Evolutionary conservation across 2,113 vertebrate genomes (phyloP), one percentile per base, ranked within the genome.

Genomic region (Centrocercus urophasianus): DNA sequence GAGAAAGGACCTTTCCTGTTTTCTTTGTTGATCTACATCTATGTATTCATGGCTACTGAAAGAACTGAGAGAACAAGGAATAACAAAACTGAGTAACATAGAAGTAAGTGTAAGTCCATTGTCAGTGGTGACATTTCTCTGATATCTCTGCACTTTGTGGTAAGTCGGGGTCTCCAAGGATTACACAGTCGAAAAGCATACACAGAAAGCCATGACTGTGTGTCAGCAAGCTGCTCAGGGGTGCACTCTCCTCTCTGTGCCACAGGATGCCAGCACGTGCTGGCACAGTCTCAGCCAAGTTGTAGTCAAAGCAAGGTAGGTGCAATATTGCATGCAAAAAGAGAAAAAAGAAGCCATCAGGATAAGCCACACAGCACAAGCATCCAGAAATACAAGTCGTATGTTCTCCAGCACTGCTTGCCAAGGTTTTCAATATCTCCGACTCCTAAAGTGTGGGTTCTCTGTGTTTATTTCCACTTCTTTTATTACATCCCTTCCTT

Each of bases 311-410:
- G 45, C 32, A 82, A 85, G 61, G 36, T 4, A 82, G 34, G 21
- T 40, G 66, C 42, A 22, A 14, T 43, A 30, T 52, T 57, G 12
- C 32, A 63, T 10, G 1, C 0, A 4, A 83, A 28, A 28, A 43
- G 36, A 24, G 15, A 40, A 13, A 11, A 48, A 24, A 71, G 52
- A 70, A 59, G 1, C 34, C 47, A 1, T 0, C 42, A 38, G 47
- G 80, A 70, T 22, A 83, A 93, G 86, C 56, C 70, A n/a, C 52
- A 38, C 1, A 19, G 25, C 25, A 2, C 43, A 75, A 75, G 40
- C 40, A 89, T 34, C 34, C 88, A 88, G 54, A 82, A 88, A 57
- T 17, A 60, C 28, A 79, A 72, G 69, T 12, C 0, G 0, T 4
- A 1, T 50, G 18, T 24, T 83, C 54, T 36, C 47, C 5, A 3